Conservation (phyloP, 2,888 invertebrate species). For the Plebejus argus region DNA sequence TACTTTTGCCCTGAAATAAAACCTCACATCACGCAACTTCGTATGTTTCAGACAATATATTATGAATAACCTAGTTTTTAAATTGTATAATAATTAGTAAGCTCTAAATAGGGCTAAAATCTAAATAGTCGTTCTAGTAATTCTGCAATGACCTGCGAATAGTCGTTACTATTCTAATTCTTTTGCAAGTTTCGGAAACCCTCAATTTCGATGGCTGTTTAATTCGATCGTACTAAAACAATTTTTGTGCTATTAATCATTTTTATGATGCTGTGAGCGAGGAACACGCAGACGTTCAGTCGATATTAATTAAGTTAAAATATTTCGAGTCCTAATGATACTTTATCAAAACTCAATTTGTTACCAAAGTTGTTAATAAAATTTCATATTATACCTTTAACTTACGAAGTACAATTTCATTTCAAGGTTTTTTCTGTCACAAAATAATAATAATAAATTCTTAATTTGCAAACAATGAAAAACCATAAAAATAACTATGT, state of each 20-base stretch:
- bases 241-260: neutral
- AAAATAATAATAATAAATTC: too few relatives aligned
- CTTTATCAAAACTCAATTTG: slow-evolving; percentile 1
- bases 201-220: neutral
- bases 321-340: slow-evolving; percentile 16
- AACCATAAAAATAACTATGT: too few relatives aligned
- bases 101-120: neutral
- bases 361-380: neutral
- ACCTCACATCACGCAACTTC: slow-evolving; percentile 5
- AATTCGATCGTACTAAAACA: neutral
- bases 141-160: neutral
- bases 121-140: too few relatives aligned
- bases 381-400: neutral
- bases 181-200: neutral
- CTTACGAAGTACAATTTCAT: neutral
- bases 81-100: neutral
- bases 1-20: slow-evolving; percentile 20
- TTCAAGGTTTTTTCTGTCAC: too few relatives aligned
- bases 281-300: slow-evolving; percentile 13
- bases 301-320: slow-evolving; percentile 22
- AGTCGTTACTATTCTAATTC: neutral
- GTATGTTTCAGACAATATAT: slow-evolving; percentile 2
- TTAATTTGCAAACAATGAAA: too few relatives aligned
- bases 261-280: slow-evolving; percentile 13
- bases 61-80: slow-evolving; percentile 10